Evolutionary conservation across 2,113 vertebrate genomes (phyloP).

Genomic region (Acrocephalus kingi): DNA sequence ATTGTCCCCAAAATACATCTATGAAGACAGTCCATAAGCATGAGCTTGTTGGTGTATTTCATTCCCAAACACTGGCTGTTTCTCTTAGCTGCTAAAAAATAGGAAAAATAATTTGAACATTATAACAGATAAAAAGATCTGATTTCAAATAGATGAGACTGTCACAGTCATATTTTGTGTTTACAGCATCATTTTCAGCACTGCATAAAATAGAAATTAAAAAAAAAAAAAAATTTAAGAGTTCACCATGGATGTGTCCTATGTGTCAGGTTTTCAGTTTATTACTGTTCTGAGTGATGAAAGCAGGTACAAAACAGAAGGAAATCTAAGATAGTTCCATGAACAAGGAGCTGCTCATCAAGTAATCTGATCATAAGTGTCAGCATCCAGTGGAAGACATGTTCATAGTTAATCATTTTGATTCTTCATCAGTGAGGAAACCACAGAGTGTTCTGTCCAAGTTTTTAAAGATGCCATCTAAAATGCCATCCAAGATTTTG

Average conservation of each 20-base stretch:
- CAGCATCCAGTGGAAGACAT: not conserved
- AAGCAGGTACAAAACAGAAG: not conserved
- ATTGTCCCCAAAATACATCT: not conserved
- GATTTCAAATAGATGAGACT: not conserved
- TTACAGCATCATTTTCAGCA: not conserved
- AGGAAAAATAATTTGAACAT: not conserved
- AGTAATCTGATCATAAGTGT: not conserved
- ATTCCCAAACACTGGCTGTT: not conserved
- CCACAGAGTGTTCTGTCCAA: not conserved
- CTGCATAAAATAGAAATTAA: not conserved
- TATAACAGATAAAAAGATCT: not conserved
- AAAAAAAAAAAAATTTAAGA: no score
- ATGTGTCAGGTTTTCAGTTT: not conserved
- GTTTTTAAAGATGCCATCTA: slow-evolving; percentile 35
- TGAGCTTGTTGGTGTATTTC: not conserved
- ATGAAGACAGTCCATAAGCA: not conserved
- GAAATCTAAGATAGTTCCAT: not conserved
- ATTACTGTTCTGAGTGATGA: not conserved
- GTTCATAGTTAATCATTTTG: slow-evolving; percentile 16
- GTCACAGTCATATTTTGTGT: not conserved
- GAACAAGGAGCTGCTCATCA: not conserved
- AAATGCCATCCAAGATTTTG: slow-evolving; percentile 23
- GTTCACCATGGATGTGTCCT: not conserved
- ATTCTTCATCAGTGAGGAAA: not conserved
- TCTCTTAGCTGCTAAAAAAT: not conserved